Conservation (phyloP, 2,113 vertebrate species). For the Varanus salvator region DNA sequence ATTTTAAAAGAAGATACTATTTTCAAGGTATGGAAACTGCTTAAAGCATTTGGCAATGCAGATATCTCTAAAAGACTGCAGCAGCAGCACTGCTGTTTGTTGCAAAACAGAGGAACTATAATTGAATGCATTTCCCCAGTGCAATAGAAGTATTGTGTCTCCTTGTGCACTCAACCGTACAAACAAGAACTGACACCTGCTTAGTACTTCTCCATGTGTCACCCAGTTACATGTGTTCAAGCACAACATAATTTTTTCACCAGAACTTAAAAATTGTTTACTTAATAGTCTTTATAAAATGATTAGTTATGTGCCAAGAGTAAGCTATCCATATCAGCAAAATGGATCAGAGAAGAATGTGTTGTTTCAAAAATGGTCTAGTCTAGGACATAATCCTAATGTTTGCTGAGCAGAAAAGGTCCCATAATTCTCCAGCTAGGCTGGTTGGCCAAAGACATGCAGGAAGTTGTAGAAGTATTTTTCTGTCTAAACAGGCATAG, state of each 20-base stretch:
- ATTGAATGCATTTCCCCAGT: background rate
- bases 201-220: background rate
- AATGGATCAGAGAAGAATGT: background rate
- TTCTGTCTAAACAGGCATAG: too few relatives aligned
- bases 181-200: background rate
- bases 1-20: background rate
- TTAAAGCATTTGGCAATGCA: conserved; percentile 7
- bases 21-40: background rate
- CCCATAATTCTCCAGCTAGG: too few relatives aligned
- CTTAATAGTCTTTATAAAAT: background rate
- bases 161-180: background rate
- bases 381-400: background rate
- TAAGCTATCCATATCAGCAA: background rate
- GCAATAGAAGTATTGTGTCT: background rate
- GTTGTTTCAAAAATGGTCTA: background rate
- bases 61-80: background rate
- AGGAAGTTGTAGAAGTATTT: too few relatives aligned
- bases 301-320: background rate
- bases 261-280: background rate
- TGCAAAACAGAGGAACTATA: background rate
- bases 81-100: background rate
- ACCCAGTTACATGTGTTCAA: background rate
- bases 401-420: too few relatives aligned
- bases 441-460: too few relatives aligned
- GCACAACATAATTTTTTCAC: background rate